Percentiles rank a stretch among this genome's conserved stretches.
These are phyloP conservation scores for Sylvilagus bachmani DNA, from an alignment of 2,113 vertebrate genomes.

Conservation along the genomic window DNA sequence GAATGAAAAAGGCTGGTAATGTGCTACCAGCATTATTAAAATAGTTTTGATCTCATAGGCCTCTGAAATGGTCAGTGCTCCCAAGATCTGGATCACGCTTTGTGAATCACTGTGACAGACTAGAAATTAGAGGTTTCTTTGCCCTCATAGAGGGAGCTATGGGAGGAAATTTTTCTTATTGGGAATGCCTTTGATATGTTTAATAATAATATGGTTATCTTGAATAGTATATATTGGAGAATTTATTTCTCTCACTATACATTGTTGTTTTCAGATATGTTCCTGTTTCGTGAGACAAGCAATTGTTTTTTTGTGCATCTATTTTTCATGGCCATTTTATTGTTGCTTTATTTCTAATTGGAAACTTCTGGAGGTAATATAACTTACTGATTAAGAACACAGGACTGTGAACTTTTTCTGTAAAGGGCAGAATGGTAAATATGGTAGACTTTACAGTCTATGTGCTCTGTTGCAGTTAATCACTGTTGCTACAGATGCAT, in stretches of 20 bases:
- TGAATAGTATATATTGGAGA: background rate
- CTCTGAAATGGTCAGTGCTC: background rate
- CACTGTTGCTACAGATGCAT: background rate
- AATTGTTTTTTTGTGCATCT: background rate
- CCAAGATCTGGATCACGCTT: background rate
- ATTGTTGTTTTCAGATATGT: background rate
- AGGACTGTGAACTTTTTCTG: background rate
- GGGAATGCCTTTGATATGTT: background rate
- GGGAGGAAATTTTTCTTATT: background rate
- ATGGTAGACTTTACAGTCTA: background rate
- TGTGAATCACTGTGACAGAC: background rate
- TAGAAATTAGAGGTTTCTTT: background rate
- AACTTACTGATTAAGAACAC: background rate
- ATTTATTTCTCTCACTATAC: background rate
- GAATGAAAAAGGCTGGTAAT: background rate
- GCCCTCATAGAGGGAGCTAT: background rate
- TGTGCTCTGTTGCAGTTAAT: background rate
- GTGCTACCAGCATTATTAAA: conserved; percentile 17
- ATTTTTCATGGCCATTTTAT: background rate
- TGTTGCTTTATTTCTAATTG: background rate
- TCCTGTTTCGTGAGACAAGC: background rate
- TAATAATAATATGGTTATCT: background rate
- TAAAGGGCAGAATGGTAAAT: background rate
- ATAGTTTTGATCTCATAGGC: conserved; percentile 16
- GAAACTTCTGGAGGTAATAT: background rate